Evolutionary conservation across 2,888 invertebrate genomes (phyloP).

Genomic region (Apotomis betuletana): DNA sequence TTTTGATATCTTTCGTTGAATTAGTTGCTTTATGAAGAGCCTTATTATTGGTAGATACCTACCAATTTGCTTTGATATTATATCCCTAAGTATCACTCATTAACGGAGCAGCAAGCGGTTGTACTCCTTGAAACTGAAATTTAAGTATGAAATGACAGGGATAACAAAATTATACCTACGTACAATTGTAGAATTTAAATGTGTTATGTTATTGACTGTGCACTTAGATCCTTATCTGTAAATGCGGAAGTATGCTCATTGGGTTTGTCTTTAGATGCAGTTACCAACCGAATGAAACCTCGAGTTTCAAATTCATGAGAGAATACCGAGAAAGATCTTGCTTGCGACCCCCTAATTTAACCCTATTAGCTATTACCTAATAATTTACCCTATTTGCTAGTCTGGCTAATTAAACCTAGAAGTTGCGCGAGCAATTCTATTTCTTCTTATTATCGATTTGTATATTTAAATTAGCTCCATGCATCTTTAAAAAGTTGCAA

Average conservation of each 20-base stretch:
- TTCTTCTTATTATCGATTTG: slow-evolving; percentile 43
- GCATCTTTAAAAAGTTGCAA: slow-evolving; percentile 61
- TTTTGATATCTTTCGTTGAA: background rate
- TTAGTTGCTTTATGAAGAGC: background rate
- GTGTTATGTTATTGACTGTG: too few species aligned
- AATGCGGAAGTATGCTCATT: too few species aligned
- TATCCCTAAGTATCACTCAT: background rate
- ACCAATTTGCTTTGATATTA: background rate
- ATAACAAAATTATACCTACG: background rate
- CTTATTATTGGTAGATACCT: background rate
- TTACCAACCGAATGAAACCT: too few species aligned
- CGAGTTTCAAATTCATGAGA: too few species aligned
- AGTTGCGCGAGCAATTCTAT: slow-evolving; percentile 7
- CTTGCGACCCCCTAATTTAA: too few species aligned
- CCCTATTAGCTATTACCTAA: too few species aligned
- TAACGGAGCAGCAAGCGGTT: background rate
- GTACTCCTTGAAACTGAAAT: slow-evolving; percentile 2
- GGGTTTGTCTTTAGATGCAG: too few species aligned
- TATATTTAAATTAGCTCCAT: slow-evolving; percentile 60
- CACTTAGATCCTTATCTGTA: too few species aligned
- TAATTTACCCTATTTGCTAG: background rate
- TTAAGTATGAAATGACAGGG: background rate
- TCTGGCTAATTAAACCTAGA: slow-evolving; percentile 7
- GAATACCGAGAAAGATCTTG: too few species aligned
- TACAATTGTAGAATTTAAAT: background rate